Percentiles rank a stretch among this genome's conserved stretches.
phyloP scores from a whole-genome alignment of 2,113 vertebrate genomes.

The Gallinago media region DNA sequence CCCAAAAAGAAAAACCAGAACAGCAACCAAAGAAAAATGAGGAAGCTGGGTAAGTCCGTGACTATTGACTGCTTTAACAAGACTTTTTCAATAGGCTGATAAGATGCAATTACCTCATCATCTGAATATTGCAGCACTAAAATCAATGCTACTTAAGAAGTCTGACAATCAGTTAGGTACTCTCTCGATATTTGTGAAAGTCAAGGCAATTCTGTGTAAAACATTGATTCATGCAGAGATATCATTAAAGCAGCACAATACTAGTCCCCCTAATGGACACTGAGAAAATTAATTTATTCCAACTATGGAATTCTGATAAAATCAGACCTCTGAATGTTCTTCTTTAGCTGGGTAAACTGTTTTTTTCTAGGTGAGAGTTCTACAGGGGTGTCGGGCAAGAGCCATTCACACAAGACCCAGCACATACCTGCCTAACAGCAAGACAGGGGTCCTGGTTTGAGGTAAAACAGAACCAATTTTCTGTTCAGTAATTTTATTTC shows the following conservation, averaged over 20 bases:
- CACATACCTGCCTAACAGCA: background rate
- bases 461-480: too few species aligned
- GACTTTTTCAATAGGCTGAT: constrained; percentile 65
- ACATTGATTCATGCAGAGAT: constrained; percentile 49
- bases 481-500: too few species aligned
- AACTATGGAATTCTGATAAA: constrained; percentile 41
- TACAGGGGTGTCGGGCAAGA: background rate
- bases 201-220: constrained; percentile 63
- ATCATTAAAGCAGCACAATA: constrained; percentile 63
- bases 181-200: constrained; percentile 68
- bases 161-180: constrained; percentile 71
- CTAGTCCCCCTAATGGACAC: constrained; percentile 26
- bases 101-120: constrained; percentile 79
- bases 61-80: constrained; percentile 60
- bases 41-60: background rate
- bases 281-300: constrained; percentile 33
- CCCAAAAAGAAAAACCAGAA: background rate
- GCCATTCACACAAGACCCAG: background rate
- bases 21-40: background rate
- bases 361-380: background rate
- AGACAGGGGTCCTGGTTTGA: background rate
- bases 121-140: constrained; percentile 61
- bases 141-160: constrained; percentile 77
- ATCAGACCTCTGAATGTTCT: constrained; percentile 33
- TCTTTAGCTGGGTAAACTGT: background rate